phyloP scores from a whole-genome alignment of 2,797 vertebrate genomes.

The Phoxinus dragarum region DNA sequence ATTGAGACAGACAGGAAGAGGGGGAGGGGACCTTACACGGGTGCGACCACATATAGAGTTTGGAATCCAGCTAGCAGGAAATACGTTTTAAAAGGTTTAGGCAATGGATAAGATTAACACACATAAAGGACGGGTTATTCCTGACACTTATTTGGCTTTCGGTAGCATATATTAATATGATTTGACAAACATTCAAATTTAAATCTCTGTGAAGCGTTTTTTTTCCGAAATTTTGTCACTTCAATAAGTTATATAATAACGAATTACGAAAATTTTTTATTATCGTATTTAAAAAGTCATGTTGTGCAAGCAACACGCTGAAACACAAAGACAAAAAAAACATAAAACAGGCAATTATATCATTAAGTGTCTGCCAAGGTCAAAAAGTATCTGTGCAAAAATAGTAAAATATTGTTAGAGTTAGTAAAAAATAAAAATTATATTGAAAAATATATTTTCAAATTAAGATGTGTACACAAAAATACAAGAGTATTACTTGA shows the following conservation, averaged over 20 bases:
- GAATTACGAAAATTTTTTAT: not conserved
- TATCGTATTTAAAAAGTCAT: not conserved
- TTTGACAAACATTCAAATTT: slow-evolving; percentile 1
- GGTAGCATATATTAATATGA: slow-evolving; percentile 12
- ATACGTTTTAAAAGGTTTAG: slow-evolving; percentile 70
- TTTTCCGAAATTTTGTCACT: not conserved
- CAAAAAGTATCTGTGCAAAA: not conserved
- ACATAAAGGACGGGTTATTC: slow-evolving; percentile 13
- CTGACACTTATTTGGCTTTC: not conserved
- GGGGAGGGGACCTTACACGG: slow-evolving; percentile 77
- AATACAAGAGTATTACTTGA: not conserved
- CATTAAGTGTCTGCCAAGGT: not conserved
- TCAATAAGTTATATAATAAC: not conserved
- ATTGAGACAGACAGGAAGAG: slow-evolving; percentile 87
- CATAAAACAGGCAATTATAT: not conserved
- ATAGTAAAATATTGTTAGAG: not conserved
- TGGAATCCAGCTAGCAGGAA: slow-evolving; percentile 81
- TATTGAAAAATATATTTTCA: too few relatives aligned
- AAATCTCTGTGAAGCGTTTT: slow-evolving; percentile 18
- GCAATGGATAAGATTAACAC: slow-evolving; percentile 57
- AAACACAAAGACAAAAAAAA: not conserved
- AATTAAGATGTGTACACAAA: too few relatives aligned
- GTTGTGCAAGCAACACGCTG: not conserved
- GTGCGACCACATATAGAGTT: slow-evolving; percentile 83
- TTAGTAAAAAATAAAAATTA: too few relatives aligned